Evolutionary conservation across 1,140 invertebrate genomes (phyloP).

Genomic region (Megalonaias nervosa): DNA sequence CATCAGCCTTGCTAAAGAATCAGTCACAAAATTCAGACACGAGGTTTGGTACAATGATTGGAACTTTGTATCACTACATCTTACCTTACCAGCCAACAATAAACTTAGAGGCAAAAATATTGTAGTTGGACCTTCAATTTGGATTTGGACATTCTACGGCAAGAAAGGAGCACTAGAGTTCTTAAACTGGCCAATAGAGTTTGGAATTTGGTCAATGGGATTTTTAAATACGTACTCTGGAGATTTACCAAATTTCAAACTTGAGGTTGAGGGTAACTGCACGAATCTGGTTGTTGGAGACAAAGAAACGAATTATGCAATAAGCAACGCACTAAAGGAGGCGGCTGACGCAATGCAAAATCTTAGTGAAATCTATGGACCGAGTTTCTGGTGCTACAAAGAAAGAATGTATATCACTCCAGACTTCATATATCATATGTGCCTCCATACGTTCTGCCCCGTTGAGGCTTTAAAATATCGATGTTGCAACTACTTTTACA

Average conservation of each 20-base stretch:
- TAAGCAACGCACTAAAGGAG: conserved; percentile 8
- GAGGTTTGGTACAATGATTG: neutral
- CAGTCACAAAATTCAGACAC: conserved; percentile 15
- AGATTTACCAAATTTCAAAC: neutral
- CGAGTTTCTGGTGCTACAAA: conserved; percentile 25
- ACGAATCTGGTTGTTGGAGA: conserved; percentile 27
- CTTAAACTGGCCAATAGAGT: conserved; percentile 27
- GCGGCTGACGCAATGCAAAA: conserved; percentile 2
- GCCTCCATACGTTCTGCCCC: conserved; percentile 25
- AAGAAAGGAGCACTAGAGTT: conserved; percentile 23
- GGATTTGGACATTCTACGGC: conserved; percentile 31
- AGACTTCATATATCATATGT: conserved; percentile 16
- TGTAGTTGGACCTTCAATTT: conserved; percentile 10
- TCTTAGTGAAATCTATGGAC: conserved; percentile 12
- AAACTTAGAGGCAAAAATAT: neutral
- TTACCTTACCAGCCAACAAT: neutral
- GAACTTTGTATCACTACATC: conserved; percentile 18
- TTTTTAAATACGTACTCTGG: conserved; percentile 9
- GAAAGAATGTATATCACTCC: conserved; percentile 8
- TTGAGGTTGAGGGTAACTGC: conserved; percentile 5
- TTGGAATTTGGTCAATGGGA: conserved; percentile 29
- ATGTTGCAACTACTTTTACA: conserved; percentile 17
- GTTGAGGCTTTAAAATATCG: conserved; percentile 14
- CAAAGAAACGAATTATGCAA: neutral
- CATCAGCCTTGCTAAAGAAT: too few species aligned